Evolutionary conservation across 2,888 invertebrate genomes (phyloP).

Genomic region (Tipula unca): DNA sequence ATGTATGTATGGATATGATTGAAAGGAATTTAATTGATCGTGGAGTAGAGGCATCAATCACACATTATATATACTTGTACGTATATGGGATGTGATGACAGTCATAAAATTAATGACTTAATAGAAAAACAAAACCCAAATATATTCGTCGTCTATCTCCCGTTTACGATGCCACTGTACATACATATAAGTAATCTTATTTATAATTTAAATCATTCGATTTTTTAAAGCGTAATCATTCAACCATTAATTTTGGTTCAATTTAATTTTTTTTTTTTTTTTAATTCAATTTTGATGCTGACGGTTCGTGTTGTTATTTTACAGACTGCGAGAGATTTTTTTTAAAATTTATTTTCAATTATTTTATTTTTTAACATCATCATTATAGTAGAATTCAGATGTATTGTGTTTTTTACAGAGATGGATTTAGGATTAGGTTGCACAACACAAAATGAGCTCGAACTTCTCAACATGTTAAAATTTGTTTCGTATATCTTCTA

Average conservation of each 20-base stretch:
- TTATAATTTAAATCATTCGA: background rate
- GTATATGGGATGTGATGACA: background rate
- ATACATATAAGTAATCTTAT: background rate
- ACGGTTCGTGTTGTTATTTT: background rate
- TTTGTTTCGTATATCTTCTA: background rate
- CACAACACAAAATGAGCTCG: too few species aligned
- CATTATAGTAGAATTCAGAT: background rate
- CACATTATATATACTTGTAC: background rate
- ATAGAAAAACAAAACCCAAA: background rate
- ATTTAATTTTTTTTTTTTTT: background rate
- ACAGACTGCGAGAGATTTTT: too few species aligned
- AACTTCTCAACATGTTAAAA: background rate
- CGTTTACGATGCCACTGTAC: background rate
- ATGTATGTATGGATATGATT: background rate
- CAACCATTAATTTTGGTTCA: background rate
- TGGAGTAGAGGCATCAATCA: background rate
- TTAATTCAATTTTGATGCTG: background rate
- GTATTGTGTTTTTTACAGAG: too few species aligned
- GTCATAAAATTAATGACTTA: background rate
- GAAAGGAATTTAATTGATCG: constrained; percentile 14
- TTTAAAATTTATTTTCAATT: background rate
- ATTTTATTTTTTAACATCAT: background rate
- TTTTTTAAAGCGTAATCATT: background rate
- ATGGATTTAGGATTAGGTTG: too few species aligned
- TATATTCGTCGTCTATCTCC: background rate